phyloP scores from a whole-genome alignment of 2,888 invertebrate species.

The Craniophora ligustri region DNA sequence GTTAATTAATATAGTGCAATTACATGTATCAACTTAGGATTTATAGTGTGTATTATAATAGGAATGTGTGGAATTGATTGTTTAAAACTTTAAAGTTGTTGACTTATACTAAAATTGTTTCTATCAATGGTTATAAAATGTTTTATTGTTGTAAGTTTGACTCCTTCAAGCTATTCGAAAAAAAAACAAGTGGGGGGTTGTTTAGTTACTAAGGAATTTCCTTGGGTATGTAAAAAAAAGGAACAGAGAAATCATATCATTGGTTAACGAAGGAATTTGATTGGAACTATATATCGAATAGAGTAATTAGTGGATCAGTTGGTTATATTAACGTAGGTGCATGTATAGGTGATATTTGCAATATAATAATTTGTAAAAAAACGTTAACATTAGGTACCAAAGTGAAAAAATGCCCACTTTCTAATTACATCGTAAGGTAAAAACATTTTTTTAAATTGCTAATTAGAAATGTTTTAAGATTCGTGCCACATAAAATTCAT shows the following conservation, averaged over 20 bases:
- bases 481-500: no score
- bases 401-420: no score
- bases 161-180: not conserved
- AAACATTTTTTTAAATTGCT: no score
- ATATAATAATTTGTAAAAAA: not conserved
- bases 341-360: not conserved
- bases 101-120: slow-evolving; percentile 33
- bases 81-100: slow-evolving; percentile 34
- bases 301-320: slow-evolving; percentile 11
- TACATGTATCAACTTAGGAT: slow-evolving; percentile 21
- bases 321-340: not conserved
- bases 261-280: slow-evolving; percentile 30
- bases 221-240: no score
- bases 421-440: no score
- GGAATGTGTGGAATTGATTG: slow-evolving; percentile 23
- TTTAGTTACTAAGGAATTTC: no score
- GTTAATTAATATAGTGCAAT: slow-evolving; percentile 44
- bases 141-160: not conserved
- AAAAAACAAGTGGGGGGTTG: no score
- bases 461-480: no score
- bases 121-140: slow-evolving; percentile 4
- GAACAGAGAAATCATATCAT: slow-evolving; percentile 39
- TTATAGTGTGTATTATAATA: no score
- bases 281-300: slow-evolving; percentile 20
- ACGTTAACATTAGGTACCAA: no score